phyloP scores from a whole-genome alignment of 2,797 vertebrate species.

The Eulemur albifrons region DNA sequence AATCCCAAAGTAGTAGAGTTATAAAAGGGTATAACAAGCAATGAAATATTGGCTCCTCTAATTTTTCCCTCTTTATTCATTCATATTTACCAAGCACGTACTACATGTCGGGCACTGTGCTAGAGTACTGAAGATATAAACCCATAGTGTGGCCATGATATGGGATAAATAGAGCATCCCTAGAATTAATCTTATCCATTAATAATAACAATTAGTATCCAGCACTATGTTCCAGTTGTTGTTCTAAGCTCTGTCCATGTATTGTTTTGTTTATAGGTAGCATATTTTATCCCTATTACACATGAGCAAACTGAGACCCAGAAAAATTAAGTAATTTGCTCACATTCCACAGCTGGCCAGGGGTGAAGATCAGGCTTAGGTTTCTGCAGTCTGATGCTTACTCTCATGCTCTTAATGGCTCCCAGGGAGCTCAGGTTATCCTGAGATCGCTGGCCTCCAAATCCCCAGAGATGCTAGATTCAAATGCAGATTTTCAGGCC shows the following conservation, averaged over 20 bases:
- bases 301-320: background rate
- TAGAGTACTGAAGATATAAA: background rate
- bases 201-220: background rate
- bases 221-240: background rate
- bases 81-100: background rate
- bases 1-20: background rate
- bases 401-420: rapidly evolving
- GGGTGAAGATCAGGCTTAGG: background rate
- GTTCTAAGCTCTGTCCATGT: background rate
- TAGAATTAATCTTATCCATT: background rate
- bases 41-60: background rate
- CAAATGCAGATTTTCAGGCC: background rate
- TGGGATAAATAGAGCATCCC: background rate
- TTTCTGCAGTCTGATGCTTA: background rate
- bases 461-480: background rate
- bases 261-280: background rate
- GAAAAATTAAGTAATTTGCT: background rate
- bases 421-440: background rate
- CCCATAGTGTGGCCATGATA: background rate
- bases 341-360: too few species aligned
- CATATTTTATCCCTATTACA: background rate
- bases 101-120: background rate
- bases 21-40: background rate
- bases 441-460: background rate
- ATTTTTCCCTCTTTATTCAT: background rate